Evolutionary conservation across 2,113 vertebrate genomes (phyloP), one percentile per base, ranked within the genome.

Genomic region (Eptesicus fuscus): DNA sequence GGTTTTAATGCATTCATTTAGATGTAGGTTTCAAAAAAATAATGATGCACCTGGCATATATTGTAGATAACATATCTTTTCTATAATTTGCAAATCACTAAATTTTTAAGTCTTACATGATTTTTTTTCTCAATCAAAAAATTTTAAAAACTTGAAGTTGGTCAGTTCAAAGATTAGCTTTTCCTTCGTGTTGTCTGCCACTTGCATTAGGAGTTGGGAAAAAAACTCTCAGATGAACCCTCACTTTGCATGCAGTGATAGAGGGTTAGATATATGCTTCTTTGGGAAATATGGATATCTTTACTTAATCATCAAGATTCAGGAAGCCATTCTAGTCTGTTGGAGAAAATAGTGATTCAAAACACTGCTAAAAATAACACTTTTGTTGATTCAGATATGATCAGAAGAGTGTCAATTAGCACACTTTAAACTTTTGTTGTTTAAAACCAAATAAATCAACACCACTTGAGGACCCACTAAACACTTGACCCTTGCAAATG

Each of bases 71-170:
- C 14, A n/a, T 94, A n/a, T 53, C 79, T 70, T 94, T 95, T 90
- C 49, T 89, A 40, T 96, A 91, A 91, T 92, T 80, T 83, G 49
- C 83, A 71, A 96, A 73, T 93, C 30, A 7, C 65, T 95, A 37
- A 37, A 73, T 59, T 95, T 92, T 83, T 37, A 56, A 90, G 74
- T 53, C 74, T 35, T 78, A 51, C n/a, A 13, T 93, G 63, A 76
- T 59, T 30, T 63, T 56, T 49, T 67, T 37, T 90, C 59, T 61
- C 53, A 67, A 35, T 53, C 44, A 92, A 91, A 91, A 7, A 47
- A 63, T 86, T 93, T 30, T 40, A 22, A 78, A 79, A 69, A 37
- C 70, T 93, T 74, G 82, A 92, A 94, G 70, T 88, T 86, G 76
- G 73, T 94, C 53, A n/a, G 18, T 94, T 80, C 40, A 59, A 69